A percentile compares a stretch with the other conserved stretches of the same genome.
phyloP scores from a whole-genome alignment of 2,888 invertebrate species.

The Imbricaverruca yamaguchii region DNA sequence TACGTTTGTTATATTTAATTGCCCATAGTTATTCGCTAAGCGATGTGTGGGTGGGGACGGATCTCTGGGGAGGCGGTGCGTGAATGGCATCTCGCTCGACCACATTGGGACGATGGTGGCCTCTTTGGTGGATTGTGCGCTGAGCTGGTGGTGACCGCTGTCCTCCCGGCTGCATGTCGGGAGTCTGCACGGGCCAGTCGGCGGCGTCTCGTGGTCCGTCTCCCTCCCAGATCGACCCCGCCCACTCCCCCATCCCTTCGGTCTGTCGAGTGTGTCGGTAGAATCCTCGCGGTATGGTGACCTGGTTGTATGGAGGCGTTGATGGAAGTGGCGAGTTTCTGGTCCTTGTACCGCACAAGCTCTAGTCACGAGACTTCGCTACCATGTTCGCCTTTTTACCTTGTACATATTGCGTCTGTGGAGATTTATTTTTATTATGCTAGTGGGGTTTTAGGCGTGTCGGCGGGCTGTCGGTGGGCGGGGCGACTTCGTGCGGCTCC shows the following conservation, averaged over 20 bases:
- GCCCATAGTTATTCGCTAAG: no score
- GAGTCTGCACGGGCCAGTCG: background rate
- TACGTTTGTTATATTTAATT: background rate
- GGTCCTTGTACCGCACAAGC: background rate
- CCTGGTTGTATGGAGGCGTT: background rate
- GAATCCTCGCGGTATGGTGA: background rate
- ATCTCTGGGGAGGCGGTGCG: background rate
- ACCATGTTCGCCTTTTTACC: constrained; percentile 15
- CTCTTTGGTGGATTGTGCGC: background rate
- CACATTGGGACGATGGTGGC: background rate
- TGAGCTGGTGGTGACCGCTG: background rate
- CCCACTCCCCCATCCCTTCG: background rate
- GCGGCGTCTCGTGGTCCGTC: background rate
- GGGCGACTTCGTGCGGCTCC: background rate
- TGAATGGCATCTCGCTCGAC: background rate
- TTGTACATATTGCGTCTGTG: constrained; percentile 20
- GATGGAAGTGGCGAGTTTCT: constrained; percentile 14
- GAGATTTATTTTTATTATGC: constrained; percentile 15
- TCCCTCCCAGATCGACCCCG: background rate
- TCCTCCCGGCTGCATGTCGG: background rate
- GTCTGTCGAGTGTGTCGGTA: constrained; percentile 15
- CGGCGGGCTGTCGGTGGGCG: background rate
- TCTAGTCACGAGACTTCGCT: constrained; percentile 15
- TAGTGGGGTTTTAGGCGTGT: background rate
- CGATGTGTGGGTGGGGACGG: background rate